Evolutionary conservation across 2,797 vertebrate genomes (phyloP), one percentile per base, ranked within the genome.

Genomic region (Pyrocephalus nanus): DNA sequence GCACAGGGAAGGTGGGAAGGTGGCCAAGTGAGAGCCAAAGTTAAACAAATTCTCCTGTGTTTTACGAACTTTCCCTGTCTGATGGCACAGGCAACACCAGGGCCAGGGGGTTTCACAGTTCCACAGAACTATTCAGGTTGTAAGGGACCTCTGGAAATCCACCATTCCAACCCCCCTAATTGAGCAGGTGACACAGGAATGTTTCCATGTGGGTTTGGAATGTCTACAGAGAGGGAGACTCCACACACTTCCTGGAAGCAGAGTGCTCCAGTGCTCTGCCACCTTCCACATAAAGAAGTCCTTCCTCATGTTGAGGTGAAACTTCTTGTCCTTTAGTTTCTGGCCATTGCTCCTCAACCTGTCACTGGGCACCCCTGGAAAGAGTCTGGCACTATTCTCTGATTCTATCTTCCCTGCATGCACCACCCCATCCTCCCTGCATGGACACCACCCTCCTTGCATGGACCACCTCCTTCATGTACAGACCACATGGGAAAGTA

Each of bases 21-120:
- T 0, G 1, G 64, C 19, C 17, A 9, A 79, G 55, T 0, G 2
- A 54, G 32, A n/a, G 1, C 14, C 25, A 3, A 54, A 50, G 18
- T 71, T 62, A 47, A 70, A 64, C 6, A 48, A 82, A 21, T n/a
- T 26, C 29, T 75, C 13, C 40, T 0, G 0, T 26, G 55, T 42
- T 65, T 40, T 27, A 42, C 34, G 14, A 36, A 12, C 54, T 69
- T 18, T 72, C 32, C 27, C 25, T 36, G 4, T 16, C 18, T 30
- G 76, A 66, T 32, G 53, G 21, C 45, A 42, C 54, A 25, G 42
- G 36, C 38, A 48, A 26, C 6, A 5, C 22, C 0, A 1, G 12
- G 23, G 36, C 26, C 23, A 54, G 36, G 32, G 0, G 4, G 36
- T 36, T 65, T 65, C 43, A n/a, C 62, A 65, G 43, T 26, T 25